Conservation (phyloP, 2,797 vertebrate genomes). For the Cirrhinus mrigala region DNA sequence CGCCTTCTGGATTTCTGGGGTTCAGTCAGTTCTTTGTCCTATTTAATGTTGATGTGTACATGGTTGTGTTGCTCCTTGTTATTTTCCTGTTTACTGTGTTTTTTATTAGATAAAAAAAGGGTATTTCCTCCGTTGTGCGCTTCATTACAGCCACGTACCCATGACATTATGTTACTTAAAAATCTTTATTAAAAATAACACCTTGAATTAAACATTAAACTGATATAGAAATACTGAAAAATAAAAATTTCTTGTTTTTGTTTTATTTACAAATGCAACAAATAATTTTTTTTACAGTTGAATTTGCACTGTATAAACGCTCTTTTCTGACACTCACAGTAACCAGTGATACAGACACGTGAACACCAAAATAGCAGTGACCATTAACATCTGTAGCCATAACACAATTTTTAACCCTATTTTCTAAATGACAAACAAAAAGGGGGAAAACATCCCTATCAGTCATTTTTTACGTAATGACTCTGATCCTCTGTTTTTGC, state of each 20-base stretch:
- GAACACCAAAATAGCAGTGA: not conserved
- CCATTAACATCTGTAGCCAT: not conserved
- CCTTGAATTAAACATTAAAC: not conserved
- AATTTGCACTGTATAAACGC: not conserved
- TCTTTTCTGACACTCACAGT: not conserved
- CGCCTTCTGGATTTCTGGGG: no score
- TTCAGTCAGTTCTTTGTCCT: no score
- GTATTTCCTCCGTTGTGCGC: no score
- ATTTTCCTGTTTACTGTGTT: no score
- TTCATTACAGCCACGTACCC: no score
- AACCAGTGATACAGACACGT: not conserved
- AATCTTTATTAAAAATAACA: not conserved
- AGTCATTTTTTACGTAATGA: slow-evolving; percentile 25
- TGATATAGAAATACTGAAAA: not conserved
- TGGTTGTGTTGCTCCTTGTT: no score
- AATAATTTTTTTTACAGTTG: no score
- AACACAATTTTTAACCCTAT: not conserved
- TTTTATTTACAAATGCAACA: no score
- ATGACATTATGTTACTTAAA: no score
- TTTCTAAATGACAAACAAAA: slow-evolving; percentile 2
- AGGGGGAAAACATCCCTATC: slow-evolving; percentile 14
- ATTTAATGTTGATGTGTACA: no score
- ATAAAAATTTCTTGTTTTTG: not conserved
- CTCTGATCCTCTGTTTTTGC: slow-evolving; percentile 21
- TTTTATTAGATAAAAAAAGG: no score